Conservation (phyloP, 2,797 vertebrate species). For the Morelia viridis region DNA sequence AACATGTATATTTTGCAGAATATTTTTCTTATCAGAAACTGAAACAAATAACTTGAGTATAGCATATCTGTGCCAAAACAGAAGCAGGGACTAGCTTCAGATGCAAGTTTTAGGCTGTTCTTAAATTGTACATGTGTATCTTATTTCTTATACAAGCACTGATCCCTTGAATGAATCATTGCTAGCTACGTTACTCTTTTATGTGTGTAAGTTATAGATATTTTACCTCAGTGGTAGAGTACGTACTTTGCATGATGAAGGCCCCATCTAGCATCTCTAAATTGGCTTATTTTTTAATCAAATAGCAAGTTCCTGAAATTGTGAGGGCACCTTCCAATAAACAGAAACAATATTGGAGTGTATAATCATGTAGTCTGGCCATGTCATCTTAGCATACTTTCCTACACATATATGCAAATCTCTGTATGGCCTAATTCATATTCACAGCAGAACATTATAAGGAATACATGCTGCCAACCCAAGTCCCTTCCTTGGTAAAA, state of each 20-base stretch:
- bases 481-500: background rate
- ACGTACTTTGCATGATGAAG: background rate
- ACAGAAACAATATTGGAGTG: background rate
- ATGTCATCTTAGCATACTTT: background rate
- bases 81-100: background rate
- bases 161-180: background rate
- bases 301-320: background rate
- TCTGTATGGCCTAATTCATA: background rate
- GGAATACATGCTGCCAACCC: background rate
- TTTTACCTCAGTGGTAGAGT: background rate
- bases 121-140: background rate
- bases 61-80: background rate
- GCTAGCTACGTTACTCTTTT: background rate
- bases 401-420: background rate
- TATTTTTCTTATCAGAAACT: background rate
- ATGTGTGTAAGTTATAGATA: background rate
- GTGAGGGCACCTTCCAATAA: background rate
- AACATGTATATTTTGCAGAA: background rate
- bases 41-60: background rate
- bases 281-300: background rate
- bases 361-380: background rate
- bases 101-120: background rate
- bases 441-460: background rate
- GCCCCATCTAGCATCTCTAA: background rate
- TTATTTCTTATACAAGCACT: background rate